Evolutionary conservation across 2,113 vertebrate species (phyloP).

Genomic region (Anser cygnoides): DNA sequence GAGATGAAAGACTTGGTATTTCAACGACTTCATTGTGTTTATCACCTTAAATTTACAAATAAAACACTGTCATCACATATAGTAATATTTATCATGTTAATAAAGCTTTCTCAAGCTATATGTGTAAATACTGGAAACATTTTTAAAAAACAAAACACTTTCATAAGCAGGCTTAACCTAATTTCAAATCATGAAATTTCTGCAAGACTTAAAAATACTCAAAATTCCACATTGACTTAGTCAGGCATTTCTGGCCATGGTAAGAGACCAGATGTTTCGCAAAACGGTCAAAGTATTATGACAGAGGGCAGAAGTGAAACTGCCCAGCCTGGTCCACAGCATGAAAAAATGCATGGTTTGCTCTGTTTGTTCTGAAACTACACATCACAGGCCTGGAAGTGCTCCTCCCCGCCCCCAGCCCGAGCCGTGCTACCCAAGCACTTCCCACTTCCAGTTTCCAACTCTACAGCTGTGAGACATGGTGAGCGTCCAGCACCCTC

Average conservation of each 20-base stretch:
- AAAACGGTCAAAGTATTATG: not conserved
- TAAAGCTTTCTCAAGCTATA: not conserved
- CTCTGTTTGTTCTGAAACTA: not conserved
- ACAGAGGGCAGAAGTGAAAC: not conserved
- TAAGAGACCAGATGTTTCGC: not conserved
- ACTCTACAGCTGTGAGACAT: accelerated
- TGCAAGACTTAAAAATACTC: not conserved
- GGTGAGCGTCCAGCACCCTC: not conserved
- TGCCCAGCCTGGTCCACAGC: not conserved
- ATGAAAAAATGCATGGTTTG: not conserved
- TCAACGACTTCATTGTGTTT: conserved; percentile 28
- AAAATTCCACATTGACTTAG: not conserved
- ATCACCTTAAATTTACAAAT: conserved; percentile 47
- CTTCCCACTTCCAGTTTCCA: not conserved
- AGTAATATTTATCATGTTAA: conserved; percentile 1
- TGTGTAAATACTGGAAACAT: not conserved
- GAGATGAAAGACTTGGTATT: conserved; percentile 54
- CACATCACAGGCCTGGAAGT: not conserved
- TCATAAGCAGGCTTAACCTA: not conserved
- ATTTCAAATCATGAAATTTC: not conserved
- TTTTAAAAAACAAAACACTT: not conserved
- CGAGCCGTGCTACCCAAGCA: not conserved
- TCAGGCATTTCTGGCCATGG: not conserved
- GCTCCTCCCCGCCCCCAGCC: not conserved
- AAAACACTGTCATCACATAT: not conserved